These are phyloP conservation scores for Harpalus rubripes DNA, from an alignment of 2,888 invertebrate genomes.

Conservation along the genomic window DNA sequence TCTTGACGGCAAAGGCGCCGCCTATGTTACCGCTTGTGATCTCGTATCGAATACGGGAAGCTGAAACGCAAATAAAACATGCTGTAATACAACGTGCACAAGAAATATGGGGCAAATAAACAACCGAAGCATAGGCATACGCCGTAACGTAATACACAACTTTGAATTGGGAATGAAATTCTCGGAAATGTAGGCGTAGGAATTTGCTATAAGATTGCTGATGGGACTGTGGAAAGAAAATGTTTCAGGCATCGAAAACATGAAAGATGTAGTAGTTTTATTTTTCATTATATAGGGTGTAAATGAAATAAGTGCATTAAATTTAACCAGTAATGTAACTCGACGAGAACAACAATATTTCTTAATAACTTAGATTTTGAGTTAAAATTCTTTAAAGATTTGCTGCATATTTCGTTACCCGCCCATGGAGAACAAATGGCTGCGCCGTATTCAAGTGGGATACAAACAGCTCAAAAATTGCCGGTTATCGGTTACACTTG, in stretches of 20 bases:
- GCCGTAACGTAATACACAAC: slow-evolving; percentile 10
- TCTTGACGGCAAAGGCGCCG: slow-evolving; percentile 98
- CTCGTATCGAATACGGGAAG: slow-evolving; percentile 99
- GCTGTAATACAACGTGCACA: slow-evolving; percentile 43
- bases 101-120: slow-evolving; percentile 46
- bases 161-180: slow-evolving; percentile 23
- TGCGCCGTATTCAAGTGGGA: too few species aligned
- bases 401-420: too few species aligned
- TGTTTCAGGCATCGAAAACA: background rate
- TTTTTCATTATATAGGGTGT: too few species aligned
- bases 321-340: too few species aligned
- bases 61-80: slow-evolving; percentile 79
- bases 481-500: too few species aligned
- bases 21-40: slow-evolving; percentile 99
- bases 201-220: slow-evolving; percentile 9
- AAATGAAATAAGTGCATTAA: too few species aligned
- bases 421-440: too few species aligned
- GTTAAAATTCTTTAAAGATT: too few species aligned
- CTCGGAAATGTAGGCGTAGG: slow-evolving; percentile 2
- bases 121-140: slow-evolving; percentile 33
- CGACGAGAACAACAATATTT: too few species aligned
- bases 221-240: background rate
- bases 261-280: too few species aligned
- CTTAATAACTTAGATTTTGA: too few species aligned
- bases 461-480: too few species aligned